Evolutionary conservation across 92 coral and sea anemone genomes (phyloP), one percentile per base, ranked within the genome.

Genomic region (Umimayanthus kanabou): DNA sequence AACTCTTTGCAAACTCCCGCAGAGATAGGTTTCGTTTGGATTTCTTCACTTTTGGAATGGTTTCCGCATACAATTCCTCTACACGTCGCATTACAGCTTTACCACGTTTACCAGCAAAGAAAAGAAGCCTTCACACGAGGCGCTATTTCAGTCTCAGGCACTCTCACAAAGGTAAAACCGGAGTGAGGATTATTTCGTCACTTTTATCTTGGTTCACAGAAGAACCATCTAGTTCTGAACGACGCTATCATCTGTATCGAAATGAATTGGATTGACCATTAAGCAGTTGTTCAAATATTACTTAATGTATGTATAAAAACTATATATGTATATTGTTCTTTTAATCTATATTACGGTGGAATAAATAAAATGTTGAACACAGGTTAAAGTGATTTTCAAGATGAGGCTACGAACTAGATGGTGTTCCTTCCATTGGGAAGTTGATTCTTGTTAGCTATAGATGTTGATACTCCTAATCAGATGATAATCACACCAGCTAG

Each of bases 31-130:
- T 79, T 49, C 29, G 29, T 57, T 13, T 79, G 4, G 33, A 80
- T 80, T 55, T 57, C 49, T 57, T 57, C 33, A 9, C 49, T 14
- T 80, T 80, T 29, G 69, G 84, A 80, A 80, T 80, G 84, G 33
- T 57, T 53, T 57, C 84, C 69, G 84, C 69, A 33, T 80, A 57
- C 70, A 80, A 30, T 14, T 29, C 84, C 39, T 57, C 84, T 28
- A 15, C 69, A 13, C 84, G 70, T 28, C 11, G 39, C 37, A 57
- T 15, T 50, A 5, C 22, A 28, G 39, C 2, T 42, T 71, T 55
- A 14, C 4, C n/a, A 16, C 42, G 39, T 16, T 22, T 22, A 30
- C 67, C 42, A 80, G 14, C 39, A 61, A 69, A 7, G 43, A 15
- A 1, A 14, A 28, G 71, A 80, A 53, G 5, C 30, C 71, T 6